A percentile compares a stretch with the other conserved stretches of the same genome.
phyloP scores from a whole-genome alignment of 2,888 invertebrate genomes.

The Criorhina ranunculi region DNA sequence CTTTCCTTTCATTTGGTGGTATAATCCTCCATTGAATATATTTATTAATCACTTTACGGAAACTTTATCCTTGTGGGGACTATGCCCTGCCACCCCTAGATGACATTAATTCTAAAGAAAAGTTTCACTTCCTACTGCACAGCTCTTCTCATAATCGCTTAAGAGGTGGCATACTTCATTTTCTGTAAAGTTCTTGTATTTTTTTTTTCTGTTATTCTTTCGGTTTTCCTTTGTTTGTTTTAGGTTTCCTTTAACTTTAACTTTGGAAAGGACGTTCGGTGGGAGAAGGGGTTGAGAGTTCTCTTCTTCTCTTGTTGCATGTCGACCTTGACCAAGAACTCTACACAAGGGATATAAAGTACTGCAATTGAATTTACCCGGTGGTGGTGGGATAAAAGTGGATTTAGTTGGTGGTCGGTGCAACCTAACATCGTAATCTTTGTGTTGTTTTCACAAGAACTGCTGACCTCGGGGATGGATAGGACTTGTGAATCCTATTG shows the following conservation, averaged over 20 bases:
- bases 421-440: slow-evolving; percentile 48
- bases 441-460: slow-evolving; percentile 35
- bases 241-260: slow-evolving; percentile 46
- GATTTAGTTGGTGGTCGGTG: slow-evolving; percentile 33
- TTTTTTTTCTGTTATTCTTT: slow-evolving; percentile 25
- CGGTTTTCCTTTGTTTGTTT: slow-evolving; percentile 43
- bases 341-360: slow-evolving; percentile 44
- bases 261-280: slow-evolving; percentile 16
- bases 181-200: slow-evolving; percentile 49
- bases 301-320: slow-evolving; percentile 61
- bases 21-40: slow-evolving; percentile 44
- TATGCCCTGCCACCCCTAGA: slow-evolving; percentile 11
- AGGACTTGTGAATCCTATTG: slow-evolving; percentile 12
- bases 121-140: slow-evolving; percentile 14
- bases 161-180: slow-evolving; percentile 44
- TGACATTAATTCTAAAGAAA: slow-evolving; percentile 36
- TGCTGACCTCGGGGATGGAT: slow-evolving; percentile 35
- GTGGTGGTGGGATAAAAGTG: slow-evolving; percentile 21
- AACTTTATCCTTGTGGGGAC: slow-evolving; percentile 49
- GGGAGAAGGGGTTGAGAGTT: background rate
- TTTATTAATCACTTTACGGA: slow-evolving; percentile 59
- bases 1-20: slow-evolving; percentile 18
- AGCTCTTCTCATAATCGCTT: slow-evolving; percentile 38
- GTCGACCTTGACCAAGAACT: slow-evolving; percentile 73
- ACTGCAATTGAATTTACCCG: slow-evolving; percentile 58